Conservation (phyloP, 2,888 invertebrate genomes). For the Eubasilissa splendida region DNA sequence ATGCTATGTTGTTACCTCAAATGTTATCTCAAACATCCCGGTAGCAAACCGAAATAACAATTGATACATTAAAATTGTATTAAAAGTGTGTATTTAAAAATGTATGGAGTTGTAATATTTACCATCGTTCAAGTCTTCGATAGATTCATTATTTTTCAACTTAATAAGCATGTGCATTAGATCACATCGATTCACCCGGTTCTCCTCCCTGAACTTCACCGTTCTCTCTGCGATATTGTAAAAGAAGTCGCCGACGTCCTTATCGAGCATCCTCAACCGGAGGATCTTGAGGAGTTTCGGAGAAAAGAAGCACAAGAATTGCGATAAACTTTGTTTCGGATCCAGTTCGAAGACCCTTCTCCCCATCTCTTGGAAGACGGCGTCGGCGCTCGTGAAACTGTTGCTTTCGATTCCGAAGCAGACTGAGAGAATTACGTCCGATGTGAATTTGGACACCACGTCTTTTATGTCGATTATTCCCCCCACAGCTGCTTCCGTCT, state of each 20-base stretch:
- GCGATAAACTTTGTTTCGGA: constrained; percentile 17
- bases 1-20: too few relatives aligned
- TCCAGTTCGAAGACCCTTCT: constrained; percentile 57
- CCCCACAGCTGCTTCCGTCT: constrained; percentile 27
- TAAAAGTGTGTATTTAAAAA: too few relatives aligned
- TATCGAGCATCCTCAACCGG: constrained; percentile 17
- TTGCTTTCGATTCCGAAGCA: constrained; percentile 63
- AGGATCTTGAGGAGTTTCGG: constrained; percentile 24
- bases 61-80: too few relatives aligned
- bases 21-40: too few relatives aligned
- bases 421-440: constrained; percentile 62
- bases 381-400: constrained; percentile 60
- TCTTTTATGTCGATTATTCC: constrained; percentile 60
- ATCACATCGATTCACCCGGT: constrained; percentile 68
- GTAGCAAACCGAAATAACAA: too few relatives aligned
- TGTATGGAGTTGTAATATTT: too few relatives aligned
- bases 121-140: constrained; percentile 20
- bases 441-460: constrained; percentile 59
- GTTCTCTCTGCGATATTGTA: constrained; percentile 66
- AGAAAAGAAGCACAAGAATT: constrained; percentile 61
- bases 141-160: constrained; percentile 63
- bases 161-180: constrained; percentile 72
- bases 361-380: constrained; percentile 60
- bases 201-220: constrained; percentile 65
- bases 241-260: constrained; percentile 63